These are phyloP conservation scores for Synanthedon myopaeformis DNA, from an alignment of 2,888 invertebrate genomes.

Conservation along the genomic window DNA sequence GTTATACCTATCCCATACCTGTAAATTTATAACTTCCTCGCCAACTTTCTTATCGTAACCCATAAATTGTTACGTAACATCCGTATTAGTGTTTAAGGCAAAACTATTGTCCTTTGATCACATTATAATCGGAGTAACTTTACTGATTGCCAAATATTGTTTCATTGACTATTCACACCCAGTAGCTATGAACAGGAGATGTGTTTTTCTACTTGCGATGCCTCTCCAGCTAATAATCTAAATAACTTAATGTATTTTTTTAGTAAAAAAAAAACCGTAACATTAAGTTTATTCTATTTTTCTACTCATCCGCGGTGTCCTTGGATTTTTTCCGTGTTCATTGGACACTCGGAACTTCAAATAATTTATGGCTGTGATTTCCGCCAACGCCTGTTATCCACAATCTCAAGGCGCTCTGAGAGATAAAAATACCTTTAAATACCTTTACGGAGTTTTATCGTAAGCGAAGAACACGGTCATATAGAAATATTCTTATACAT, in stretches of 20 bases:
- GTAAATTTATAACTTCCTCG: neutral
- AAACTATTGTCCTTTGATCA: too few relatives aligned
- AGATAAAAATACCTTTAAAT: slow-evolving; percentile 4
- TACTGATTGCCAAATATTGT: too few relatives aligned
- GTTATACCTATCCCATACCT: neutral
- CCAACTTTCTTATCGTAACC: neutral
- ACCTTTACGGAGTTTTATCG: neutral
- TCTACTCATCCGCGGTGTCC: neutral
- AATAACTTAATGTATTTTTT: too few relatives aligned
- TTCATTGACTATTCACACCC: too few relatives aligned
- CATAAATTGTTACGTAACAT: neutral
- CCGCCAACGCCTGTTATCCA: slow-evolving; percentile 15
- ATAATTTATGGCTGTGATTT: slow-evolving; percentile 27
- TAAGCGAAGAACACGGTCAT: neutral
- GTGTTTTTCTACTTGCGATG: too few relatives aligned
- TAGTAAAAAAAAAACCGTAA: too few relatives aligned
- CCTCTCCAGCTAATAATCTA: too few relatives aligned
- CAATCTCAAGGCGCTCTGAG: slow-evolving; percentile 4
- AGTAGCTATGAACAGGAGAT: too few relatives aligned
- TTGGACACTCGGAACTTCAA: slow-evolving; percentile 3
- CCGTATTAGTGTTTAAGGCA: neutral
- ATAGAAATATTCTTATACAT: too few relatives aligned
- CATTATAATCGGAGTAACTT: too few relatives aligned
- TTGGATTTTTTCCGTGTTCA: neutral
- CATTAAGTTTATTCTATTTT: too few relatives aligned